A percentile compares a stretch with the other conserved stretches of the same genome.
Conservation (phyloP, 2,888 invertebrate species). For the Caenorhabditis imperialis region DNA sequence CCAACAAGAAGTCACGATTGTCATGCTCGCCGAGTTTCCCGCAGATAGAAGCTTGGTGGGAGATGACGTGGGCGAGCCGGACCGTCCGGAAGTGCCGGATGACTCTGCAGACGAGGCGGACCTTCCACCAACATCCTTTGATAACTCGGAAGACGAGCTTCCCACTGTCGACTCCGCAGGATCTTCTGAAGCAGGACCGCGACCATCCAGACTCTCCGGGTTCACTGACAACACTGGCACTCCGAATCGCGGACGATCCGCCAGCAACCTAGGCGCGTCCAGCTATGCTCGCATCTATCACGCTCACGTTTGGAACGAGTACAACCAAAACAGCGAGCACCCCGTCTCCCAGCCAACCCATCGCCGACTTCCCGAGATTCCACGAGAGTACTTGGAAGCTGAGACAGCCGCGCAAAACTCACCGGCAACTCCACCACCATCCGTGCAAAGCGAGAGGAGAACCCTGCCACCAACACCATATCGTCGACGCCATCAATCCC, state of each 20-base stretch:
- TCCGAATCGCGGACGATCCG: conserved; percentile 5
- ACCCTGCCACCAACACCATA: not conserved
- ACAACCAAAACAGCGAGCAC: not conserved
- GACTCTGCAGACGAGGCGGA: not conserved
- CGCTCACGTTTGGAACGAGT: not conserved
- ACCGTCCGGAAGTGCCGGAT: too few species aligned
- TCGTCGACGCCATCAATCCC: conserved; percentile 31
- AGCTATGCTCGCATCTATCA: not conserved
- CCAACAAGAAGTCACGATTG: not conserved
- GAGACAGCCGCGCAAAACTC: not conserved
- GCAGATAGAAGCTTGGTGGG: too few species aligned
- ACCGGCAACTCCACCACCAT: not conserved
- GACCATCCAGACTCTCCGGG: not conserved
- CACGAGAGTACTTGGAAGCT: conserved; percentile 5
- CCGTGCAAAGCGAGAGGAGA: not conserved
- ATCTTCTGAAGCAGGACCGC: too few species aligned
- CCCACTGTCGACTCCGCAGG: too few species aligned
- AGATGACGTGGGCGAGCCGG: too few species aligned
- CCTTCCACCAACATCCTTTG: not conserved
- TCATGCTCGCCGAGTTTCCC: conserved; percentile 7
- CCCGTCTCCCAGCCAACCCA: conserved; percentile 8
- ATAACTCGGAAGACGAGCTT: too few species aligned
- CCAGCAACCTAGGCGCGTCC: conserved; percentile 7
- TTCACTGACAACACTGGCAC: not conserved
- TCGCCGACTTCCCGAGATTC: conserved; percentile 15